Evolutionary conservation across 1,140 invertebrate species (phyloP).

Genomic region (Thalassaphorura encarpata): DNA sequence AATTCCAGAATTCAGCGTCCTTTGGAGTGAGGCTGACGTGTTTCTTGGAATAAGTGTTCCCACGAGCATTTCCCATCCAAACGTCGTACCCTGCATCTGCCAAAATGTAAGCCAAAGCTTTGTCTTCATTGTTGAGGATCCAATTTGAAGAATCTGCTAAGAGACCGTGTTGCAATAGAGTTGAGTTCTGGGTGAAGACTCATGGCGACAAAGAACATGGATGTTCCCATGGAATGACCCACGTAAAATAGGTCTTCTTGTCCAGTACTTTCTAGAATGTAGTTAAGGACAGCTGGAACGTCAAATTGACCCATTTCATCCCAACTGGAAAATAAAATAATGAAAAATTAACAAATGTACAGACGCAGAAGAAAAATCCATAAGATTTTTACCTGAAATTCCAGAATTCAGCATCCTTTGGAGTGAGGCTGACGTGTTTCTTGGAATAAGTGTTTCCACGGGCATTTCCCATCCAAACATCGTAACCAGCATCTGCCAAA

Average conservation of each 20-base stretch:
- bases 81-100: conserved; percentile 61
- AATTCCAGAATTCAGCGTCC: conserved; percentile 34
- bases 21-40: conserved; percentile 32
- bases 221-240: conserved; percentile 55
- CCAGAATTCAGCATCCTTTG: conserved; percentile 33
- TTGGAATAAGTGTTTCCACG: conserved; percentile 38
- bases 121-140: conserved; percentile 35
- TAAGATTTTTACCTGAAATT: conserved; percentile 33
- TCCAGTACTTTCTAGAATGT: conserved; percentile 50
- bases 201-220: conserved; percentile 40
- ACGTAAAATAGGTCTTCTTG: conserved; percentile 53
- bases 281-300: conserved; percentile 37
- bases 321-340: conserved; percentile 14
- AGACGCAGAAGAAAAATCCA: background rate
- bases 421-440: conserved; percentile 33
- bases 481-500: conserved; percentile 54
- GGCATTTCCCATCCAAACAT: conserved; percentile 54
- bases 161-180: conserved; percentile 34
- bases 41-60: conserved; percentile 38
- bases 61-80: conserved; percentile 46
- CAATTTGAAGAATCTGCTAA: conserved; percentile 34
- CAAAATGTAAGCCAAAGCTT: conserved; percentile 46
- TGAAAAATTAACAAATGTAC: background rate
- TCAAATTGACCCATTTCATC: conserved; percentile 41
- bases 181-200: no score